phyloP scores from a whole-genome alignment of 2,113 vertebrate genomes.

The Cyprinodon tularosa region DNA sequence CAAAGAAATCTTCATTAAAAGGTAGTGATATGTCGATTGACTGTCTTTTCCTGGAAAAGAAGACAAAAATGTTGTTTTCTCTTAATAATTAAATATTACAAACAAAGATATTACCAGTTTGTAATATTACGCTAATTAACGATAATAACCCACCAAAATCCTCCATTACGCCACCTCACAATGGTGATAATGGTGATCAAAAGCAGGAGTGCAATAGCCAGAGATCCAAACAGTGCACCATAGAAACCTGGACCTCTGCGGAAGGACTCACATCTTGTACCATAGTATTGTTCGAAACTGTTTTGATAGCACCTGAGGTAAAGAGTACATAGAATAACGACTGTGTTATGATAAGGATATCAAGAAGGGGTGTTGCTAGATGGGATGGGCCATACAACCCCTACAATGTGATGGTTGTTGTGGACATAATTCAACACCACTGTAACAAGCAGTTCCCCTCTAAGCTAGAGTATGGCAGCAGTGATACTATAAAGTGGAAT shows the following conservation, averaged over 20 bases:
- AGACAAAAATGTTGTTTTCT: not conserved
- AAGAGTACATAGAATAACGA: not conserved
- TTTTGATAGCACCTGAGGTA: constrained; percentile 61
- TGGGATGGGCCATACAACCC: too few species aligned
- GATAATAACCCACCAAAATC: constrained; percentile 51
- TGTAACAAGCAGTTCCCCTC: too few species aligned
- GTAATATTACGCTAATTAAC: not conserved
- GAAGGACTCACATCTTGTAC: constrained; percentile 68
- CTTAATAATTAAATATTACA: not conserved
- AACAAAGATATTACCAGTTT: not conserved
- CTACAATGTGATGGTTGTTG: too few species aligned
- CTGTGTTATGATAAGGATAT: not conserved
- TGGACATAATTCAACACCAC: too few species aligned
- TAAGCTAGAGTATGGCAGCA: too few species aligned
- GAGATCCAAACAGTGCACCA: constrained; percentile 74
- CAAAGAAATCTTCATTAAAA: constrained; percentile 67
- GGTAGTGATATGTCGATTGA: constrained; percentile 28
- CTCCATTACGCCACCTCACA: constrained; percentile 22
- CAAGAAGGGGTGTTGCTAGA: not conserved
- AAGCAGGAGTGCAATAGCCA: constrained; percentile 58
- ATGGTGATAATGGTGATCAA: constrained; percentile 54
- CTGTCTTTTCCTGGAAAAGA: constrained; percentile 34
- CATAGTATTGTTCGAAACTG: constrained; percentile 63
- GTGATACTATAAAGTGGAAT: too few species aligned
- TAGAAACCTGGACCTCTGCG: constrained; percentile 71